phyloP scores from a whole-genome alignment of 2,797 vertebrate genomes.

The Anguilla anguilla region DNA sequence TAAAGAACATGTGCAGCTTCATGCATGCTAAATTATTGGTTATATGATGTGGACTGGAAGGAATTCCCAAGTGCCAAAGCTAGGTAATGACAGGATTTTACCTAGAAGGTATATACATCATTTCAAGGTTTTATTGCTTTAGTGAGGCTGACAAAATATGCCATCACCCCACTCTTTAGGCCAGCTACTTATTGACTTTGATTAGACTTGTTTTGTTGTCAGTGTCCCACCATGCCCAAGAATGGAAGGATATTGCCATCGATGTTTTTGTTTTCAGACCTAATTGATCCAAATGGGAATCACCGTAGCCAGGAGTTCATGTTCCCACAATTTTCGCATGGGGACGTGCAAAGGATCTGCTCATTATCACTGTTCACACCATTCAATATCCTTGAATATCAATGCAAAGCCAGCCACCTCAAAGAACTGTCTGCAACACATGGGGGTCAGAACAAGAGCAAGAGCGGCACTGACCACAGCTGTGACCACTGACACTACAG shows the following conservation, averaged over 20 bases:
- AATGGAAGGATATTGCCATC: conserved; percentile 66
- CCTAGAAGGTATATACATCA: conserved; percentile 55
- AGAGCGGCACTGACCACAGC: conserved; percentile 40
- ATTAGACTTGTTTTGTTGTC: conserved; percentile 76
- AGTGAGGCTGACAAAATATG: conserved; percentile 51
- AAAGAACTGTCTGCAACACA: background rate
- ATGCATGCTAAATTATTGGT: conserved; percentile 19
- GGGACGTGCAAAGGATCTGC: conserved; percentile 65
- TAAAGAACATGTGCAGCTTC: background rate
- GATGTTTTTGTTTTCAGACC: conserved; percentile 72
- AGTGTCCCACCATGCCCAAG: conserved; percentile 65
- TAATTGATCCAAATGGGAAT: conserved; percentile 85
- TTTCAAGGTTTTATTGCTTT: conserved; percentile 46
- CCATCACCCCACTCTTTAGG: conserved; percentile 57
- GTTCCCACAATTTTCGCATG: conserved; percentile 74
- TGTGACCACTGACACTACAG: conserved; percentile 61
- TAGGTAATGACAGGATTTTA: conserved; percentile 38
- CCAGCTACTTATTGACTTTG: conserved; percentile 77
- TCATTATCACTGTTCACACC: conserved; percentile 62
- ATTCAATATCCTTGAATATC: background rate
- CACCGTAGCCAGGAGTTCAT: conserved; percentile 74
- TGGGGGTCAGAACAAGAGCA: background rate
- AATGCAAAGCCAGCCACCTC: background rate
- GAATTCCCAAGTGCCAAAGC: conserved; percentile 26
- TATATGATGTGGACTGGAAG: conserved; percentile 31